Conservation (phyloP, 2,888 invertebrate species). For the Lithophane leautieri region DNA sequence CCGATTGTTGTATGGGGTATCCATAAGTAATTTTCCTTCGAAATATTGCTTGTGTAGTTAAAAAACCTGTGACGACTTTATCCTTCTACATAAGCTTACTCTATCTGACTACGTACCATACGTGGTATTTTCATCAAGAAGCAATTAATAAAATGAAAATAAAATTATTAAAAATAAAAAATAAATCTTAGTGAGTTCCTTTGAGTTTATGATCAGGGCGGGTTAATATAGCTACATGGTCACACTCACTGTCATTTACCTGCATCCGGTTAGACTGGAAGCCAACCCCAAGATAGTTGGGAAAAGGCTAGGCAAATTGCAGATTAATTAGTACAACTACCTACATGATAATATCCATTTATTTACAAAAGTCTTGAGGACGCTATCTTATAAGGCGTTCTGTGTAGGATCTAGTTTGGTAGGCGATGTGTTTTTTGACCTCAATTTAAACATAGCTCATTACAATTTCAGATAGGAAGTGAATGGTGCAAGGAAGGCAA, state of each 20-base stretch:
- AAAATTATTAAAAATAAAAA: too few relatives aligned
- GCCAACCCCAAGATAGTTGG: too few relatives aligned
- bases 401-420: neutral
- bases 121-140: neutral
- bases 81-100: neutral
- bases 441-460: conserved; percentile 17
- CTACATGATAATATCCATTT: neutral
- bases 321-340: too few relatives aligned
- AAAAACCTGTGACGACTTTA: neutral
- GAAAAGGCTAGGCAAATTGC: too few relatives aligned
- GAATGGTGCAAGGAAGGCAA: conserved; percentile 89
- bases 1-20: neutral
- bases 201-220: neutral
- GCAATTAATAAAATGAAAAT: too few relatives aligned
- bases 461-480: conserved; percentile 85
- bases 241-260: too few relatives aligned
- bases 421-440: neutral
- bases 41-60: neutral
- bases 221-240: neutral
- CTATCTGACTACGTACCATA: neutral
- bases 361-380: too few relatives aligned
- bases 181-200: neutral
- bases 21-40: neutral
- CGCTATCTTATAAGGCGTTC: too few relatives aligned
- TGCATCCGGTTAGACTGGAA: too few relatives aligned